A percentile compares a stretch with the other conserved stretches of the same genome.
Conservation (phyloP, 1,140 invertebrate species). For the Lasaia peninsularis region DNA sequence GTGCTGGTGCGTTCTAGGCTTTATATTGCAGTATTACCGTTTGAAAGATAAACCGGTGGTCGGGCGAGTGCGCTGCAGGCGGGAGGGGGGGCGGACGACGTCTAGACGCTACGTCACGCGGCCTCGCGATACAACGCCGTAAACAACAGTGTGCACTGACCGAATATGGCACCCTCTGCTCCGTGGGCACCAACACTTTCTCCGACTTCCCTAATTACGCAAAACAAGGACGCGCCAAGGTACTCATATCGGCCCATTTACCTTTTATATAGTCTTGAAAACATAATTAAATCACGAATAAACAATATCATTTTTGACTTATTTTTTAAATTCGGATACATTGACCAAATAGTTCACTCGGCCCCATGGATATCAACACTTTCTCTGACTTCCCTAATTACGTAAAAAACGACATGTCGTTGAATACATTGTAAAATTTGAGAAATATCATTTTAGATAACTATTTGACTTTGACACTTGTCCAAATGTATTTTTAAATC, state of each 20-base stretch:
- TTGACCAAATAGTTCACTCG: no score
- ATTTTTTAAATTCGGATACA: no score
- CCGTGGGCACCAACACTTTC: conserved; percentile 22
- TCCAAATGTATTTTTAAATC: no score
- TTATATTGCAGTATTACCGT: conserved; percentile 66
- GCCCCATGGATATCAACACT: no score
- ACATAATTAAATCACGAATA: no score
- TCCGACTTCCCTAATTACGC: background rate
- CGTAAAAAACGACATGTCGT: no score
- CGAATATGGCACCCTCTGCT: conserved; percentile 66
- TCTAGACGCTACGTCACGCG: conserved; percentile 75
- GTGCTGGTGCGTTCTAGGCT: conserved; percentile 43
- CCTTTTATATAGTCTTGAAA: no score
- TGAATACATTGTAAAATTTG: no score
- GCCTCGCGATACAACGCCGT: conserved; percentile 72
- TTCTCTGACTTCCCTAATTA: no score
- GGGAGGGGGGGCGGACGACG: conserved; percentile 43
- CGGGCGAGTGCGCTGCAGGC: conserved; percentile 51
- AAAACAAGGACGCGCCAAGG: conserved; percentile 3
- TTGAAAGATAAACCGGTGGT: conserved; percentile 70
- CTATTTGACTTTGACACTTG: no score
- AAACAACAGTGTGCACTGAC: conserved; percentile 75
- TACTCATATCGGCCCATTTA: background rate
- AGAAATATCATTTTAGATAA: no score
- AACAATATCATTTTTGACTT: no score